A percentile compares a stretch with the other conserved stretches of the same genome.
Evolutionary conservation across 2,797 vertebrate genomes (phyloP).

Genomic region (Rhinophrynus dorsalis): DNA sequence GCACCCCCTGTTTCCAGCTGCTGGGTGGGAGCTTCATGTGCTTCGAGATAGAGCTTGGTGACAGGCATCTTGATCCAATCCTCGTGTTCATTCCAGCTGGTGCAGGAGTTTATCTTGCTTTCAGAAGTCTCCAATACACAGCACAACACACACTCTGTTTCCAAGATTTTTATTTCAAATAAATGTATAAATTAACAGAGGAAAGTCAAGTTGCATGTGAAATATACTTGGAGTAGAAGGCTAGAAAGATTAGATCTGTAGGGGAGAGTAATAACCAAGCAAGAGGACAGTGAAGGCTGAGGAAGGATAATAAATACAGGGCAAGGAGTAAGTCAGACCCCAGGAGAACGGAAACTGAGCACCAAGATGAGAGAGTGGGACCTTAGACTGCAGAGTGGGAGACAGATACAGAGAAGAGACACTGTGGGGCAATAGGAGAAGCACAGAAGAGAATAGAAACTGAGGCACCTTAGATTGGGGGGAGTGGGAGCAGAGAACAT

Average conservation of each 20-base stretch:
- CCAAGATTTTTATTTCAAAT: slow-evolving; percentile 51
- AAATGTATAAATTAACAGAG: slow-evolving; percentile 35
- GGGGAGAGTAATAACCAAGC: too few species aligned
- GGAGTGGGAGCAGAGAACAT: too few species aligned
- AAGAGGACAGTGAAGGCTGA: too few species aligned
- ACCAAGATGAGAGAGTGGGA: too few species aligned
- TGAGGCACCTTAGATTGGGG: too few species aligned
- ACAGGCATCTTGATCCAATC: slow-evolving; percentile 34
- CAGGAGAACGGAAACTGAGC: too few species aligned
- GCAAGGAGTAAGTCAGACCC: slow-evolving; percentile 2
- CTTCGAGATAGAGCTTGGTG: neutral
- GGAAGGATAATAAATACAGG: neutral
- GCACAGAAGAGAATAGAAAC: too few species aligned
- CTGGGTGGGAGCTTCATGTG: neutral
- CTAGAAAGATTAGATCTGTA: too few species aligned
- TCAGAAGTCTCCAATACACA: neutral
- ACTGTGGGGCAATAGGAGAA: too few species aligned
- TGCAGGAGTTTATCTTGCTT: neutral
- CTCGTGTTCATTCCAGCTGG: neutral
- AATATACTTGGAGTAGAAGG: neutral
- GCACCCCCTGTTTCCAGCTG: too few species aligned
- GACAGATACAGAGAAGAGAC: too few species aligned
- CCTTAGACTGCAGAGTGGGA: too few species aligned
- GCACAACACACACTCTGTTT: slow-evolving; percentile 5
- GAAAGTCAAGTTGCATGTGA: neutral